phyloP scores from a whole-genome alignment of 2,113 vertebrate genomes.

The Zeus faber region DNA sequence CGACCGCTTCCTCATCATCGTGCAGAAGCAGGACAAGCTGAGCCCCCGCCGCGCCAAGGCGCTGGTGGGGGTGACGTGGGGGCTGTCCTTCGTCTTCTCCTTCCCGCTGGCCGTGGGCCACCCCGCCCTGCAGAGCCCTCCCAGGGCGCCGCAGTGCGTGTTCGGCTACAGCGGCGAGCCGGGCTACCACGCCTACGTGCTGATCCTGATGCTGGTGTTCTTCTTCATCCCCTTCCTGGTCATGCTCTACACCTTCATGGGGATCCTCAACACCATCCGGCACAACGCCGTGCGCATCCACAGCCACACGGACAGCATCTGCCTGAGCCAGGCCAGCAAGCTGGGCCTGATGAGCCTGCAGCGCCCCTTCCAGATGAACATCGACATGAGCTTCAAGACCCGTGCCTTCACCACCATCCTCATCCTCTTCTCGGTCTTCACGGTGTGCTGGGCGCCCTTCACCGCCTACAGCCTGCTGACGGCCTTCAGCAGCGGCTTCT shows the following conservation, averaged over 20 bases:
- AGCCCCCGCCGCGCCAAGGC: conserved; percentile 91
- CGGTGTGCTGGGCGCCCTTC: conserved; percentile 92
- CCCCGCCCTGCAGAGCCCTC: conserved; percentile 85
- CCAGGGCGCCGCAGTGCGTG: conserved; percentile 93
- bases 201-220: conserved; percentile 85
- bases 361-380: conserved; percentile 93
- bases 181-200: conserved; percentile 86
- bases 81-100: conserved; percentile 82
- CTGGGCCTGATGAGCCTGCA: conserved; percentile 94
- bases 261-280: conserved; percentile 93
- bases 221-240: conserved; percentile 93
- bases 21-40: conserved; percentile 93
- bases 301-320: conserved; percentile 91
- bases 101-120: conserved; percentile 88
- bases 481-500: conserved; percentile 89
- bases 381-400: conserved; percentile 99
- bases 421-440: conserved; percentile 95
- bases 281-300: conserved; percentile 95
- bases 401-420: conserved; percentile 99
- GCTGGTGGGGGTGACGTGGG: conserved; percentile 90
- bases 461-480: conserved; percentile 91
- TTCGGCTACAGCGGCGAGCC: conserved; percentile 86
- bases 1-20: conserved; percentile 96
- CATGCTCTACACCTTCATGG: conserved; percentile 95
- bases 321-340: conserved; percentile 95